A percentile compares a stretch with the other conserved stretches of the same genome.
These are phyloP conservation scores for Chauna torquata DNA, from an alignment of 2,113 vertebrate species.

Conservation along the genomic window DNA sequence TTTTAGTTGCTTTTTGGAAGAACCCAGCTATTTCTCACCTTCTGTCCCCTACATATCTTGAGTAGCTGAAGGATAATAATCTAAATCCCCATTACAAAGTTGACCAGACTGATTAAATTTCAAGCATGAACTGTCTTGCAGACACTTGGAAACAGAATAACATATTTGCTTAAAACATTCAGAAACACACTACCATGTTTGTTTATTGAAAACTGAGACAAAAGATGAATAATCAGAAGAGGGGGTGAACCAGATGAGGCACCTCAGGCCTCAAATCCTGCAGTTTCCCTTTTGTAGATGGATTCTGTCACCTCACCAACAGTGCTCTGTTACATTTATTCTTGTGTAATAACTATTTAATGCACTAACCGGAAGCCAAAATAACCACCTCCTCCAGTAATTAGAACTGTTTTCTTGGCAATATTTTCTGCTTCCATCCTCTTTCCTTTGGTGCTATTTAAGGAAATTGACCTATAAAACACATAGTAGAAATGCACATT, in stretches of 20 bases:
- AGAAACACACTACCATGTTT: background rate
- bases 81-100: background rate
- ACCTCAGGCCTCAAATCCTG: background rate
- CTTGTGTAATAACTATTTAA: background rate
- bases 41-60: background rate
- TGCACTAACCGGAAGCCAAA: conserved; percentile 90
- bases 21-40: background rate
- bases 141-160: background rate
- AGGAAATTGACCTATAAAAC: background rate
- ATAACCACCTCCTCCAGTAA: conserved; percentile 93
- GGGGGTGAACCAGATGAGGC: background rate
- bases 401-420: conserved; percentile 70
- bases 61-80: background rate
- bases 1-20: background rate
- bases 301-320: background rate
- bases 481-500: background rate
- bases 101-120: background rate
- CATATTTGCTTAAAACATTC: background rate
- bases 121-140: background rate
- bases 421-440: conserved; percentile 48
- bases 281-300: background rate
- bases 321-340: background rate
- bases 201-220: background rate
- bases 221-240: accelerated
- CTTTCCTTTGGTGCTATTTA: background rate